Evolutionary conservation across 2,888 invertebrate species (phyloP).

Genomic region (Philereme transversata): DNA sequence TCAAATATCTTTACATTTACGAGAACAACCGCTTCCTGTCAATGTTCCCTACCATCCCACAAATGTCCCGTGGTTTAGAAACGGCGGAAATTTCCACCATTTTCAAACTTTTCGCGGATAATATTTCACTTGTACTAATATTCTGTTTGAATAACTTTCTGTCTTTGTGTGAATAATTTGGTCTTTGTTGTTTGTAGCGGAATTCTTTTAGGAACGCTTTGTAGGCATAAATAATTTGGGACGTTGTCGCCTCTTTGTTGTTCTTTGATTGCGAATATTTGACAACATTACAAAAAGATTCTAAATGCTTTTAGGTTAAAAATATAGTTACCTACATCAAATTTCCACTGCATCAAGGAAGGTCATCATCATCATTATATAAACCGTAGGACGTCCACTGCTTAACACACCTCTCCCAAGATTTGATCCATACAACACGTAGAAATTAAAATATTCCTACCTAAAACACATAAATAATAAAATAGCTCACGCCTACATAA

Average conservation of each 20-base stretch:
- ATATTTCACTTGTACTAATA: conserved; percentile 67
- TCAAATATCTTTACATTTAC: conserved; percentile 34
- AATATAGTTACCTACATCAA: no score
- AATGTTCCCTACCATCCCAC: conserved; percentile 68
- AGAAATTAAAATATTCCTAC: no score
- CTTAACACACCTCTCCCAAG: no score
- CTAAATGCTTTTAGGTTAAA: neutral
- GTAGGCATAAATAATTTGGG: conserved; percentile 63
- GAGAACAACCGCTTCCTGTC: conserved; percentile 53
- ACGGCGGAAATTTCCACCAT: conserved; percentile 50
- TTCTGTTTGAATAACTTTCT: conserved; percentile 42
- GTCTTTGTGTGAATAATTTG: conserved; percentile 48
- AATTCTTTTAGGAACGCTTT: conserved; percentile 59
- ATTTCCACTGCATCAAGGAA: no score
- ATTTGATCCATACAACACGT: no score
- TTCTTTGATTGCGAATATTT: conserved; percentile 49
- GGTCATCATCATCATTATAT: no score
- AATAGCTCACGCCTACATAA: no score
- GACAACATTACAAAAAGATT: conserved; percentile 42
- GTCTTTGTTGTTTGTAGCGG: conserved; percentile 41
- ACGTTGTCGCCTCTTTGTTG: conserved; percentile 40
- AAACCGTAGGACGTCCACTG: no score
- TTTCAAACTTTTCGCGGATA: conserved; percentile 63
- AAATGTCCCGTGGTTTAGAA: conserved; percentile 66
- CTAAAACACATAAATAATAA: no score